phyloP scores from a whole-genome alignment of 2,888 invertebrate genomes.

The Melanargia galathea region DNA sequence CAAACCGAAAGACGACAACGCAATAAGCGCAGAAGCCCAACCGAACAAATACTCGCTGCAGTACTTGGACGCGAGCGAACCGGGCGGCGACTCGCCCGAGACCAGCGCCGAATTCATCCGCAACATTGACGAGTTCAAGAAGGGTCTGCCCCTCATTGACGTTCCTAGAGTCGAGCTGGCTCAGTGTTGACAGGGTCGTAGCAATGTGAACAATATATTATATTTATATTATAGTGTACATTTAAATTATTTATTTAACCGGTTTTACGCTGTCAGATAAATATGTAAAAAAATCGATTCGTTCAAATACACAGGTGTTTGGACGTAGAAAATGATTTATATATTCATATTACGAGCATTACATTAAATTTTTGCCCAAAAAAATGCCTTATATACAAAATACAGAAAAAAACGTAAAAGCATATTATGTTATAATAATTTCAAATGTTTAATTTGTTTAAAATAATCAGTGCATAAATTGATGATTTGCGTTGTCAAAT shows the following conservation, averaged over 20 bases:
- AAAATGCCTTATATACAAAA: no score
- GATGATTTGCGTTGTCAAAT: not conserved
- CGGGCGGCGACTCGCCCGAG: conserved; percentile 55
- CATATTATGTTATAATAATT: no score
- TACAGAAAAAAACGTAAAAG: no score
- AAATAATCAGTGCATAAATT: no score
- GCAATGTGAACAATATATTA: not conserved
- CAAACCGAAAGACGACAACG: conserved; percentile 47
- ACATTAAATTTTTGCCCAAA: no score
- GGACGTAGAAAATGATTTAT: no score
- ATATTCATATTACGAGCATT: no score
- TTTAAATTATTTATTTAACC: not conserved
- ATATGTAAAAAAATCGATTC: no score
- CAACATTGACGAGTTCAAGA: conserved; percentile 57
- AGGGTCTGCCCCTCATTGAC: conserved; percentile 51
- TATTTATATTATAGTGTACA: not conserved
- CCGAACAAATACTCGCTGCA: conserved; percentile 52
- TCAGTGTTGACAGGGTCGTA: conserved; percentile 53
- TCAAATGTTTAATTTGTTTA: no score
- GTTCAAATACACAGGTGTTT: no score
- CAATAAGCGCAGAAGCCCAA: conserved; percentile 34
- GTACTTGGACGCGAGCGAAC: conserved; percentile 55
- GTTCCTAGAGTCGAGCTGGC: conserved; percentile 55
- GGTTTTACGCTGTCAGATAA: no score
- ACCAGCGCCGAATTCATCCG: conserved; percentile 57